Percentiles rank a stretch among this genome's conserved stretches.
phyloP scores from a whole-genome alignment of 23 tunicate species.

The Ascidia mentula region DNA sequence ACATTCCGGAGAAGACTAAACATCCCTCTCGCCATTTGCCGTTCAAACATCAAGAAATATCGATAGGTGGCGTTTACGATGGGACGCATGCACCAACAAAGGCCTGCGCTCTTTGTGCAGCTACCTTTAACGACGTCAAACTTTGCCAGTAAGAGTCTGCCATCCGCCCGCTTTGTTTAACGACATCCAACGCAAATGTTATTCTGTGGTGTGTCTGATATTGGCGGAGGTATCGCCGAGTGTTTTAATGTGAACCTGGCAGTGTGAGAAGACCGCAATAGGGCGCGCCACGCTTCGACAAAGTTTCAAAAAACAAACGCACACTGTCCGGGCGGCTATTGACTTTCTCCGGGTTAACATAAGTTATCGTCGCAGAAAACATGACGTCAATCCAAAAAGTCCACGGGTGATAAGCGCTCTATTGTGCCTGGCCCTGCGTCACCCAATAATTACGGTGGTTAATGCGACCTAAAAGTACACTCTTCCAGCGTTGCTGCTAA shows the following conservation, averaged over 20 bases:
- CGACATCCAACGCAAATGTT: not conserved
- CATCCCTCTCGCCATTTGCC: not conserved
- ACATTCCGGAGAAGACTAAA: not conserved
- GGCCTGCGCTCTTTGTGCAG: not conserved
- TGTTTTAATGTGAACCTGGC: not conserved
- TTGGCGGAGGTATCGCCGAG: constrained; percentile 2
- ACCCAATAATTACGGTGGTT: constrained; percentile 1
- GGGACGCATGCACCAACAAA: not conserved
- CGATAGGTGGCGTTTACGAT: constrained; percentile 13
- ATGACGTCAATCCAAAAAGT: constrained; percentile 3
- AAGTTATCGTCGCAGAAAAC: not conserved
- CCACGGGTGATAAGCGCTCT: not conserved
- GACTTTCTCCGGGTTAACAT: not conserved
- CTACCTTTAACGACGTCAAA: not conserved
- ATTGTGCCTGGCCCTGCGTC: constrained; percentile 8
- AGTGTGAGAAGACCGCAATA: not conserved
- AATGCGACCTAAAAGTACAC: not conserved
- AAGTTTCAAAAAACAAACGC: not conserved
- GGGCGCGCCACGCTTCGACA: not conserved
- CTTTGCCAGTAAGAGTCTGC: constrained; percentile 2
- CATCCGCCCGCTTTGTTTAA: constrained; percentile 4
- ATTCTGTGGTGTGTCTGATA: not conserved
- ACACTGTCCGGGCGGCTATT: too few relatives aligned
- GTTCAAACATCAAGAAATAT: not conserved
- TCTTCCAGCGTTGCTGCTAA: not conserved